phyloP scores from a whole-genome alignment of 2,888 invertebrate species.

The Brachypterus glaber region DNA sequence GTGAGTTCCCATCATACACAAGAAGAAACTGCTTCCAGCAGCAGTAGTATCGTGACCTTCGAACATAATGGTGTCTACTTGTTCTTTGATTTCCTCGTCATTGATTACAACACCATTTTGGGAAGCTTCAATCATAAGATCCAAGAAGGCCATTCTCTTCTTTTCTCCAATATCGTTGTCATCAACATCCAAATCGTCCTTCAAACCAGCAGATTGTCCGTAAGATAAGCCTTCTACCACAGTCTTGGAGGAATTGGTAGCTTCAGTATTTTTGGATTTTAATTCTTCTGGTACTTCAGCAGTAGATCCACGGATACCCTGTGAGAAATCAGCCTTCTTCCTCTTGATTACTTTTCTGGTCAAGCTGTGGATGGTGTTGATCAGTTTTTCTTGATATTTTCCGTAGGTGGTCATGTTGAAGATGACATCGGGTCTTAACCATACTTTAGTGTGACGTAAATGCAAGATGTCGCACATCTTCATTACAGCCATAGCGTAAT shows the following conservation, averaged over 20 bases:
- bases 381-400: slow-evolving; percentile 38
- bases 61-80: slow-evolving; percentile 81
- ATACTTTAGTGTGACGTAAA: slow-evolving; percentile 42
- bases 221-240: slow-evolving; percentile 13
- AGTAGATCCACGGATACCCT: slow-evolving; percentile 46
- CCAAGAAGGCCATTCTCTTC: slow-evolving; percentile 78
- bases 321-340: slow-evolving; percentile 65
- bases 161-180: slow-evolving; percentile 64
- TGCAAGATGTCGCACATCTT: slow-evolving; percentile 50
- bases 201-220: slow-evolving; percentile 29
- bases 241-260: slow-evolving; percentile 11
- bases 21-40: slow-evolving; percentile 70
- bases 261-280: slow-evolving; percentile 18
- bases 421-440: slow-evolving; percentile 40
- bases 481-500: slow-evolving; percentile 50
- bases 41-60: slow-evolving; percentile 81
- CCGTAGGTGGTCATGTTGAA: slow-evolving; percentile 43
- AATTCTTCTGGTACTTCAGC: slow-evolving; percentile 23
- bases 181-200: slow-evolving; percentile 74
- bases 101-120: slow-evolving; percentile 56
- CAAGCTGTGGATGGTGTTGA: slow-evolving; percentile 43
- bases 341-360: slow-evolving; percentile 50
- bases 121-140: slow-evolving; percentile 70
- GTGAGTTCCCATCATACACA: slow-evolving; percentile 68
- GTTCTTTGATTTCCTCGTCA: slow-evolving; percentile 72